Base-by-base conservation (phyloP, 2,113 vertebrate genomes). In the Harpagus bidentatus region DNA sequence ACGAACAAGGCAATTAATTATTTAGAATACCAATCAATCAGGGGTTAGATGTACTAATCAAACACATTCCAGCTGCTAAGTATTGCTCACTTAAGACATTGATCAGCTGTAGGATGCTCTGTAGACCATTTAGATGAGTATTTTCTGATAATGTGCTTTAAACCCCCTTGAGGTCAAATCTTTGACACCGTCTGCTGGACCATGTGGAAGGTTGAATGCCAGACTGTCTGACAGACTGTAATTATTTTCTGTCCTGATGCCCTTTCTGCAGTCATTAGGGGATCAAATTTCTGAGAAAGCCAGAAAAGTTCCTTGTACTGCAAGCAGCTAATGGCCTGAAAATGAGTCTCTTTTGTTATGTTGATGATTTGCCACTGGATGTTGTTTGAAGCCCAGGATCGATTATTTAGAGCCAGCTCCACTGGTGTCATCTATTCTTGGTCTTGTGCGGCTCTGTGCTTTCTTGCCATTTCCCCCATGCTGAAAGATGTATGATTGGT, bases 141-240 rank as follows among this genome's bases (percentile, higher is more conserved):
- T 96, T 97, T 93, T 77, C 82, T 94, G 96, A 91, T 95, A 88
- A 71, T 80, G 93, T 89, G 40, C 79, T 97, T 97, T 96, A 91
- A 97, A 97, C 40, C 91, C 98, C 94, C 86, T 93, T 48, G 78
- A 98, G 97, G 97, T 97, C 97, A 90, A 95, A 96, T 97, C 96
- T 97, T 97, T 98, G 98, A 98, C 98, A 98, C 97, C 87, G 92
- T 97, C 97, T 98, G 97, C 97, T 96, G 95, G 97, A 95, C 97
- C 97, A 87, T 96, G 96, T 96, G 97, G 97, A 97, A 92, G 85
- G 82, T 90, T 92, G 96, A 97, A 90, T 95, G 95, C 97, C 97
- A 97, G 96, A 92, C 97, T 96, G 89, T 89, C 98, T 98, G 97
- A 97, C 95, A 97, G 96, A 96, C 96, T 95, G 95, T 96, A 96